Conservation (phyloP, 1,140 invertebrate species). For the Euwallacea similis region DNA sequence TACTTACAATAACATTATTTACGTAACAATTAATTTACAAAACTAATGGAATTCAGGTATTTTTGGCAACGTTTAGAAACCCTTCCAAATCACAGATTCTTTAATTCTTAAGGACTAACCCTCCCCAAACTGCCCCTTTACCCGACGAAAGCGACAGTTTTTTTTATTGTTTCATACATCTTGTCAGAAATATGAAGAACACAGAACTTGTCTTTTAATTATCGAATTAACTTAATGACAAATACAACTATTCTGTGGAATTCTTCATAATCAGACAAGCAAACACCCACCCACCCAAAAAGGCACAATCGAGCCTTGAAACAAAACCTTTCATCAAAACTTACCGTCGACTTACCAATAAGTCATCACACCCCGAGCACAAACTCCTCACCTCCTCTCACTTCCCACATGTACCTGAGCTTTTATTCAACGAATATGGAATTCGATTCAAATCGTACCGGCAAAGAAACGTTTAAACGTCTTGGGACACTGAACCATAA, state of each 20-base stretch:
- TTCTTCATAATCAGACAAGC: slow-evolving; percentile 24
- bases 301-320: slow-evolving; percentile 50
- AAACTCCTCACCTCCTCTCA: slow-evolving; percentile 30
- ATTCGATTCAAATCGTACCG: neutral
- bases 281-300: slow-evolving; percentile 44
- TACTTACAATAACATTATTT: slow-evolving; percentile 25
- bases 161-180: slow-evolving; percentile 26
- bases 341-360: slow-evolving; percentile 35
- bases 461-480: neutral
- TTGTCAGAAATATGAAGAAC: slow-evolving; percentile 7
- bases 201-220: slow-evolving; percentile 1
- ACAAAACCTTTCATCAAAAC: slow-evolving; percentile 50
- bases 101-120: slow-evolving; percentile 42
- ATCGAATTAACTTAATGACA: neutral
- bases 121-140: slow-evolving; percentile 35
- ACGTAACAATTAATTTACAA: slow-evolving; percentile 35
- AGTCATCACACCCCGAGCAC: slow-evolving; percentile 21
- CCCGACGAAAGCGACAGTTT: slow-evolving; percentile 32
- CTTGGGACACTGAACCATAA: too few species aligned
- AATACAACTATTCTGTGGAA: slow-evolving; percentile 11
- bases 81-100: slow-evolving; percentile 54
- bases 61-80: slow-evolving; percentile 53
- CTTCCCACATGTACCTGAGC: slow-evolving; percentile 50
- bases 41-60: slow-evolving; percentile 50
- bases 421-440: slow-evolving; percentile 7